Conservation (phyloP, 2,888 invertebrate genomes). For the Hypercompe scribonia region DNA sequence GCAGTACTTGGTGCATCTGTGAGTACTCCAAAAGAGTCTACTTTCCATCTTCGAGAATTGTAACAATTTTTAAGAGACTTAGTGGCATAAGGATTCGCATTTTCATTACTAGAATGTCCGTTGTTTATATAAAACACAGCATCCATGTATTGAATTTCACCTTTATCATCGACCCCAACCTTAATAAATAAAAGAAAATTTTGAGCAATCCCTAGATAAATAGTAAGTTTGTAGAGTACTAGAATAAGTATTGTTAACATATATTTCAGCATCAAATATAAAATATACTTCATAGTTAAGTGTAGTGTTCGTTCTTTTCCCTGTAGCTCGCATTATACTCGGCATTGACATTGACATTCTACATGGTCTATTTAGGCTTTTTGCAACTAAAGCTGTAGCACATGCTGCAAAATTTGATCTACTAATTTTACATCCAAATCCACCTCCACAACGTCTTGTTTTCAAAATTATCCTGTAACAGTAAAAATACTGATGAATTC, state of each 20-base stretch:
- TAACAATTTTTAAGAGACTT: conserved; percentile 50
- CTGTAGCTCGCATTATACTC: conserved; percentile 58
- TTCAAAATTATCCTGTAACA: conserved; percentile 57
- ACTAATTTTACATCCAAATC: conserved; percentile 61
- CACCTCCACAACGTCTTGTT: conserved; percentile 62
- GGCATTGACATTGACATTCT: conserved; percentile 61
- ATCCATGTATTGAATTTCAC: conserved; percentile 65
- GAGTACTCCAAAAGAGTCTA: conserved; percentile 49
- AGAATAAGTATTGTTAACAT: not conserved
- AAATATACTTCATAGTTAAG: conserved; percentile 60
- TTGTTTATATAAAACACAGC: conserved; percentile 61
- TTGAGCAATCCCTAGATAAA: not conserved
- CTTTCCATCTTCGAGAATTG: conserved; percentile 54
- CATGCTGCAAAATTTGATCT: conserved; percentile 54
- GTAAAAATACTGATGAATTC: no score
- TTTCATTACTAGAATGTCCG: conserved; percentile 59
- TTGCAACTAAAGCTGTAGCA: conserved; percentile 61
- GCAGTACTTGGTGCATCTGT: conserved; percentile 53
- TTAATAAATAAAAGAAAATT: conserved; percentile 25
- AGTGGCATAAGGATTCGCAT: conserved; percentile 45
- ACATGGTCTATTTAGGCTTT: conserved; percentile 57
- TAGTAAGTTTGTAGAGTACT: not conserved
- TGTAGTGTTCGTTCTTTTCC: conserved; percentile 60
- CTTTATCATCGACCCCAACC: conserved; percentile 60
- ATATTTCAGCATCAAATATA: not conserved